Evolutionary conservation across 2,113 vertebrate genomes (phyloP).

Genomic region (Pterocles burchelli): DNA sequence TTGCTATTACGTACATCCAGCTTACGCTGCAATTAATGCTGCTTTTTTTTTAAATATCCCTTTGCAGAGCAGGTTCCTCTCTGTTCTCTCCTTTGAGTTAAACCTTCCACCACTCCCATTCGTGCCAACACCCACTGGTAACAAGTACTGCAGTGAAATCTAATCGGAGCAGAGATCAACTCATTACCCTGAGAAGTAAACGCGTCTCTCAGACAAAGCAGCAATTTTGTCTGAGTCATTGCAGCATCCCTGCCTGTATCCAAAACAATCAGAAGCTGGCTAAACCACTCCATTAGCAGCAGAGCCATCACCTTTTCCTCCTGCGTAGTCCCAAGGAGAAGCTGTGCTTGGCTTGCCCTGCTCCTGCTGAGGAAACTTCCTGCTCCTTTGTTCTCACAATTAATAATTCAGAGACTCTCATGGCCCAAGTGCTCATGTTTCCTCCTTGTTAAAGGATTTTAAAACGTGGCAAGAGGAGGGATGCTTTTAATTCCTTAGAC

Average conservation of each 20-base stretch:
- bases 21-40: not conserved
- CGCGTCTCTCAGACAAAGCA: conserved; percentile 68
- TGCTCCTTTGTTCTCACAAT: not conserved
- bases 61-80: conserved; percentile 44
- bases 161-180: conserved; percentile 56
- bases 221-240: conserved; percentile 70
- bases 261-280: conserved; percentile 66
- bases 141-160: conserved; percentile 49
- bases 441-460: not conserved
- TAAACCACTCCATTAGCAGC: conserved; percentile 62
- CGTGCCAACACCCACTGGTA: conserved; percentile 58
- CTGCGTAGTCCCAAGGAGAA: not conserved
- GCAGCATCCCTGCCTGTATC: conserved; percentile 62
- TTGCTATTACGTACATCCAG: not conserved
- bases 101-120: conserved; percentile 53
- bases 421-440: not conserved
- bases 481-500: not conserved
- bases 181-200: conserved; percentile 65
- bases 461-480: not conserved
- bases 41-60: not conserved
- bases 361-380: not conserved
- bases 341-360: not conserved
- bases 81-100: conserved; percentile 42
- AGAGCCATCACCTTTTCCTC: conserved; percentile 55
- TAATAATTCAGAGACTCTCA: not conserved